phyloP scores from a whole-genome alignment of 2,888 invertebrate genomes.

The Cylloceria caligata region DNA sequence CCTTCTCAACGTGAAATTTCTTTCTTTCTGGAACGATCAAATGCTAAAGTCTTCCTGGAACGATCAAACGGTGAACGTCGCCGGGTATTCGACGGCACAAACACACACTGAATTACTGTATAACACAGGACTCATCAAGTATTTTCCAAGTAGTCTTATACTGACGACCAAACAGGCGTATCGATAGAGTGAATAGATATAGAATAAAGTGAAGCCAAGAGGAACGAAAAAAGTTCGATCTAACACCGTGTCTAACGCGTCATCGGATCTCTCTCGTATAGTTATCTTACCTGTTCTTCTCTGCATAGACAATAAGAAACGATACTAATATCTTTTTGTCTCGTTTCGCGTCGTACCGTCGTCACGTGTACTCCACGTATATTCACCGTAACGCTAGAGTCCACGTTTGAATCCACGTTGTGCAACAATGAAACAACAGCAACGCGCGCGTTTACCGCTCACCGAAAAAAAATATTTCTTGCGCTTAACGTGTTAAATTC shows the following conservation, averaged over 20 bases:
- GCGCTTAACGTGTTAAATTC: constrained; percentile 52
- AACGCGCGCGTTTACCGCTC: constrained; percentile 42
- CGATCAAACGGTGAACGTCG: constrained; percentile 19
- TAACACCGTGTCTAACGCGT: constrained; percentile 65
- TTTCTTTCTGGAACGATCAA: constrained; percentile 58
- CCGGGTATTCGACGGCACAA: constrained; percentile 12
- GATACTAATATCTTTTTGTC: constrained; percentile 67
- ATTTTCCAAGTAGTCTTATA: constrained; percentile 13
- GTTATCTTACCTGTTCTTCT: constrained; percentile 31
- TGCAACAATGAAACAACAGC: constrained; percentile 62
- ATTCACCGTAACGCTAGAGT: constrained; percentile 1
- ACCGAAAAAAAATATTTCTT: constrained; percentile 48
- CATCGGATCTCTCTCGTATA: constrained; percentile 65
- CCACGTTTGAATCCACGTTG: constrained; percentile 33
- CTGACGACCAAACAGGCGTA: constrained; percentile 51
- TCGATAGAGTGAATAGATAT: constrained; percentile 45
- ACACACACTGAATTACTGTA: not conserved
- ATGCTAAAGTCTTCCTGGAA: constrained; percentile 64
- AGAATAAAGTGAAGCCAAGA: constrained; percentile 12
- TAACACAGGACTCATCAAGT: not conserved
- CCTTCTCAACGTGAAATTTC: constrained; percentile 56
- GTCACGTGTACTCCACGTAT: constrained; percentile 28
- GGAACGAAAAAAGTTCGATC: constrained; percentile 50
- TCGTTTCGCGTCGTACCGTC: constrained; percentile 31
- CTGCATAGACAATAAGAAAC: constrained; percentile 58